Evolutionary conservation across 2,888 invertebrate genomes (phyloP).

Genomic region (Carpatolechia fugitivella): DNA sequence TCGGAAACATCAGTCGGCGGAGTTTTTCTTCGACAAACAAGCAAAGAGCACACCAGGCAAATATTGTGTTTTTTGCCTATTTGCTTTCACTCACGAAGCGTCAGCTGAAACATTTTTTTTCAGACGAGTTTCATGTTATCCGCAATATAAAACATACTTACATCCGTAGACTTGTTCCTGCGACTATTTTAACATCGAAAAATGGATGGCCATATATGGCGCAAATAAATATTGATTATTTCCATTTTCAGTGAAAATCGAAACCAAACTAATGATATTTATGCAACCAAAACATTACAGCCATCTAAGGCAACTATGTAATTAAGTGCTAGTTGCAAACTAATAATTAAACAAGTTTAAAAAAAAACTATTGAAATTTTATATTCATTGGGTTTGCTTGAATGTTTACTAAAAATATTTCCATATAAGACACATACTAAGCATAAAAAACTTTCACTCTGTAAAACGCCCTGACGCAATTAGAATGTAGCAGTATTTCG

Average conservation of each 20-base stretch:
- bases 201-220: not conserved
- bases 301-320: too few relatives aligned
- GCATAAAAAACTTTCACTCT: too few relatives aligned
- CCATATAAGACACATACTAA: too few relatives aligned
- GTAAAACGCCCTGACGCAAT: too few relatives aligned
- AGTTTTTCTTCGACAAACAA: slow-evolving; percentile 32
- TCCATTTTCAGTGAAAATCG: not conserved
- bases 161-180: too few relatives aligned
- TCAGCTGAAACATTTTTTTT: slow-evolving; percentile 56
- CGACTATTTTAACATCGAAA: not conserved
- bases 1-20: slow-evolving; percentile 30
- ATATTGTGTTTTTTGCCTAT: slow-evolving; percentile 58
- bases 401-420: too few relatives aligned
- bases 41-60: slow-evolving; percentile 41
- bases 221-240: not conserved
- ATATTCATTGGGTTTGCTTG: too few relatives aligned
- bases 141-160: not conserved
- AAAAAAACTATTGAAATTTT: too few relatives aligned
- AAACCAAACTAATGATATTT: not conserved
- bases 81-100: slow-evolving; percentile 61
- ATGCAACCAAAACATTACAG: not conserved
- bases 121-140: slow-evolving; percentile 20
- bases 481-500: too few relatives aligned
- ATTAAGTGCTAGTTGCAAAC: too few relatives aligned
- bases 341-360: too few relatives aligned